Conservation (phyloP, 23 tunicate genomes). For the Trididemnum clinides region DNA sequence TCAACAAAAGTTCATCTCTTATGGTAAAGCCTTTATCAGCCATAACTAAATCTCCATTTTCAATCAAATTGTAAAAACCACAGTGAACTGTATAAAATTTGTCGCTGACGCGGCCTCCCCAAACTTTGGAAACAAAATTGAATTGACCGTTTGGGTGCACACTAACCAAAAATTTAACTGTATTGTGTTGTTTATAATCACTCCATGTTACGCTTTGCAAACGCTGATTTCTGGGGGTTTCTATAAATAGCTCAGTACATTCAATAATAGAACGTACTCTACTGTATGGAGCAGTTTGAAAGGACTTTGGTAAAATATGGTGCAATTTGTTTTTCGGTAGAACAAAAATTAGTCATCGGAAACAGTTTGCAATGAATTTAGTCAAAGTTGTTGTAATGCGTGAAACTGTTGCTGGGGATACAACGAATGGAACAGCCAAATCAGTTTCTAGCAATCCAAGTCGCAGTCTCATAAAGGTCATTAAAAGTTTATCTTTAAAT, state of each 20-base stretch:
- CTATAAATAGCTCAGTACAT: background rate
- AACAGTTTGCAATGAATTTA: background rate
- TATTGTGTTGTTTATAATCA: background rate
- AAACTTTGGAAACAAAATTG: constrained; percentile 11
- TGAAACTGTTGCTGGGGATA: background rate
- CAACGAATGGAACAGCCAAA: background rate
- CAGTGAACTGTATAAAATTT: background rate
- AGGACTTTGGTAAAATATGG: background rate
- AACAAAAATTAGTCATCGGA: background rate
- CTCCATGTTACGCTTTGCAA: background rate
- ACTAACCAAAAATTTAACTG: background rate
- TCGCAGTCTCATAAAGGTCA: background rate
- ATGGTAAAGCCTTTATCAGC: constrained; percentile 13
- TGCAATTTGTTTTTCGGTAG: background rate
- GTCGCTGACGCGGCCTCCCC: constrained; percentile 5
- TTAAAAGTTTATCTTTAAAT: background rate
- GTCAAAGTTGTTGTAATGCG: background rate
- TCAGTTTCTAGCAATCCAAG: background rate
- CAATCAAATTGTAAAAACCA: background rate
- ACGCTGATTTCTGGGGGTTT: background rate
- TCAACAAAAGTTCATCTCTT: background rate
- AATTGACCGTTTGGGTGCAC: background rate
- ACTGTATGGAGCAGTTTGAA: background rate
- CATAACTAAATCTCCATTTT: background rate
- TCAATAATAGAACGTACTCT: background rate